Evolutionary conservation across 2,797 vertebrate genomes (phyloP).

Genomic region (Enteromius paludinosus): DNA sequence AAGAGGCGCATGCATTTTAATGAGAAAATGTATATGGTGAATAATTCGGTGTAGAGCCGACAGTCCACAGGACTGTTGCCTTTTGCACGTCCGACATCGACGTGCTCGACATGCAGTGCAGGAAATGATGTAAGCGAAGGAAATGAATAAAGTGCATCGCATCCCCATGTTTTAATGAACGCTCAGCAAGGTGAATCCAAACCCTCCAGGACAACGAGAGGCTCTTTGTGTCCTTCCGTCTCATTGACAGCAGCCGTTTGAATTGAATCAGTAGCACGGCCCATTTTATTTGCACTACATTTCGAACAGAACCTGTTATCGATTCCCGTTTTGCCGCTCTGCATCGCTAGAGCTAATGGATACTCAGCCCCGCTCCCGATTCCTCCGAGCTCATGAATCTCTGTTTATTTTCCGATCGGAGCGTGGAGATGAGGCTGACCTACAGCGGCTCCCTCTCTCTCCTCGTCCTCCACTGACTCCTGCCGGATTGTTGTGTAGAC

Average conservation of each 20-base stretch:
- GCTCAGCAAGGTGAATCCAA: conserved; percentile 50
- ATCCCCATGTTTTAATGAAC: conserved; percentile 58
- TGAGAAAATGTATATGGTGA: conserved; percentile 69
- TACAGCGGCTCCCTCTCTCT: conserved; percentile 15
- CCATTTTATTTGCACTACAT: conserved; percentile 61
- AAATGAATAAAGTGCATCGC: conserved; percentile 39
- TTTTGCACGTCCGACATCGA: conserved; percentile 13
- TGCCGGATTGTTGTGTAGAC: conserved; percentile 40
- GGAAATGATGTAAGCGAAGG: conserved; percentile 39
- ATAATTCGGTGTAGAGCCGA: conserved; percentile 49
- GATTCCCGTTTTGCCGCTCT: conserved; percentile 71
- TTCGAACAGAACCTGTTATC: conserved; percentile 70
- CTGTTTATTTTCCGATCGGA: conserved; percentile 59
- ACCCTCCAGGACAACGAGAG: conserved; percentile 51
- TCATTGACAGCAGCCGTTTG: conserved; percentile 59
- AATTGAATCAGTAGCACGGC: conserved; percentile 60
- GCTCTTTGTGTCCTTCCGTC: conserved; percentile 53
- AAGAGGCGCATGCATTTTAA: conserved; percentile 80
- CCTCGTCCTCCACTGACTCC: conserved; percentile 21
- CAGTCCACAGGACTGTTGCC: conserved; percentile 15
- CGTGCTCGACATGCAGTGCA: conserved; percentile 39
- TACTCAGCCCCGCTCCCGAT: conserved; percentile 48
- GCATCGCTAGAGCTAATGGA: conserved; percentile 73
- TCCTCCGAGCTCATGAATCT: conserved; percentile 55
- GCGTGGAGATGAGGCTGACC: conserved; percentile 50